Evolutionary conservation across 2,113 vertebrate genomes (phyloP).

Genomic region (Sarotherodon lohbergeri): DNA sequence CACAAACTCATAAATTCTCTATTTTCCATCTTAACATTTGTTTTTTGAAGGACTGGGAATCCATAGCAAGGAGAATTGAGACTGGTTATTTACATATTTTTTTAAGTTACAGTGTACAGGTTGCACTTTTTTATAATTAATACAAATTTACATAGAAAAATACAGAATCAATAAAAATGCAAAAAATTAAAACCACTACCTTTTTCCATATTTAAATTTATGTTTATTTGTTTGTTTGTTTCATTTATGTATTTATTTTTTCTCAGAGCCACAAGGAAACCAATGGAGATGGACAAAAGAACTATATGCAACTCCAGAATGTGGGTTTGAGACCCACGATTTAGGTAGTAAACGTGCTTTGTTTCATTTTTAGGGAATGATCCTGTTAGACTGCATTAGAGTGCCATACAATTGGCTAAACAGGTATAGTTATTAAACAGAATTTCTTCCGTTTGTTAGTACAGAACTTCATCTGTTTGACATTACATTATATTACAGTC

Average conservation of each 20-base stretch:
- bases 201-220: background rate
- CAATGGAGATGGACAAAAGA: background rate
- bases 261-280: background rate
- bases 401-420: background rate
- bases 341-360: background rate
- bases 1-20: background rate
- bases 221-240: background rate
- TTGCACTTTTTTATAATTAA: background rate
- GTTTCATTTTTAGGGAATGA: background rate
- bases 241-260: background rate
- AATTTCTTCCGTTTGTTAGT: background rate
- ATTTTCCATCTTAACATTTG: background rate
- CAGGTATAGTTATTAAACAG: background rate
- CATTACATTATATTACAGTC: background rate
- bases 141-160: background rate
- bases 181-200: background rate
- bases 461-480: background rate
- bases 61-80: fast-evolving
- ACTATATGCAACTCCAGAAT: background rate
- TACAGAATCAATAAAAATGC: background rate
- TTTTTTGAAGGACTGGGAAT: background rate
- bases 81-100: background rate
- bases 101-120: background rate
- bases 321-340: background rate
- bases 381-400: background rate